Evolutionary conservation across 64 coral and sea anemone species (phyloP).

Genomic region (Stichodactyla mertensii): DNA sequence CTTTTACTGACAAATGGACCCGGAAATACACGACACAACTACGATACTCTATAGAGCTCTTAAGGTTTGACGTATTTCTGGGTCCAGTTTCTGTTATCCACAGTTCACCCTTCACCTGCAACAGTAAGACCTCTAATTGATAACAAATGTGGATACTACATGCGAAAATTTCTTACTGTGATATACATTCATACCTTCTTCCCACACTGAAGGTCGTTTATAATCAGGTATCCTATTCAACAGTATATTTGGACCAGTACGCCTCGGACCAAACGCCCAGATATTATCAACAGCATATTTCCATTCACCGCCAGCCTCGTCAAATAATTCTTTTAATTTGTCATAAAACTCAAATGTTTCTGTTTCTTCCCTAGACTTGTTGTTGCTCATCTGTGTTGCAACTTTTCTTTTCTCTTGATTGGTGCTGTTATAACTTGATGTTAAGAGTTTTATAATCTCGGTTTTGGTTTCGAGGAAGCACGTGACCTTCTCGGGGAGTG

Average conservation of each 20-base stretch:
- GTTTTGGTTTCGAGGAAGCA: constrained; percentile 58
- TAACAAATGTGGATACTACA: too few species aligned
- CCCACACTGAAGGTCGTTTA: constrained; percentile 74
- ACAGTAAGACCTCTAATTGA: too few species aligned
- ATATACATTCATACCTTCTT: constrained; percentile 13
- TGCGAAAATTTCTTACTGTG: too few species aligned
- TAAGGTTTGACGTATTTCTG: too few species aligned
- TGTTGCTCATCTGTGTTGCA: background rate
- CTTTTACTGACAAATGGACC: too few species aligned
- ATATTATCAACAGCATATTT: constrained; percentile 63
- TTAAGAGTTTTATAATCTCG: constrained; percentile 60
- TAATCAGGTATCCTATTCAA: constrained; percentile 76
- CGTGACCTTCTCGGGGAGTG: constrained; percentile 57
- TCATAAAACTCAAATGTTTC: constrained; percentile 57
- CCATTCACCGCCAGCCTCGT: constrained; percentile 65
- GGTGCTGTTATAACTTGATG: constrained; percentile 3
- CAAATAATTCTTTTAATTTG: constrained; percentile 57
- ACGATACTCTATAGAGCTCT: too few species aligned
- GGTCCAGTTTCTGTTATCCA: too few species aligned
- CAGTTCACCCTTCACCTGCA: too few species aligned
- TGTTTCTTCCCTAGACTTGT: background rate
- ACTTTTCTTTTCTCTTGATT: background rate
- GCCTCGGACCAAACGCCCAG: constrained; percentile 88
- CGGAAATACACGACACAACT: too few species aligned
- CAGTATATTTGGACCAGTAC: constrained; percentile 82